These are phyloP conservation scores for Machimus atricapillus DNA, from an alignment of 2,888 invertebrate species.

Conservation along the genomic window DNA sequence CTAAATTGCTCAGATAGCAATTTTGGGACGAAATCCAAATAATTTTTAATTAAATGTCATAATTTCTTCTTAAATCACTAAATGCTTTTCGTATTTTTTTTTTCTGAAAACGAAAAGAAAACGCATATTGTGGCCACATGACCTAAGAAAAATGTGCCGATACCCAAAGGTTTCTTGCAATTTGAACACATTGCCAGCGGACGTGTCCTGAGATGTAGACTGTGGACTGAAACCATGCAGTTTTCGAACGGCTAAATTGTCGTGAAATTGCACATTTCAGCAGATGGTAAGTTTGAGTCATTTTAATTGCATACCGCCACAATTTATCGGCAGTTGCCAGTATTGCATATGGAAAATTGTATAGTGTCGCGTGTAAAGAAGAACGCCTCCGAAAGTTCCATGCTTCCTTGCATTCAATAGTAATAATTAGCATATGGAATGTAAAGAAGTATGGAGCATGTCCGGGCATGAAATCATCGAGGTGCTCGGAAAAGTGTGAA, in stretches of 20 bases:
- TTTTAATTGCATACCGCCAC: not conserved
- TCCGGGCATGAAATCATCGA: slow-evolving; percentile 54
- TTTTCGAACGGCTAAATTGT: not conserved
- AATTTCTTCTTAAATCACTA: not conserved
- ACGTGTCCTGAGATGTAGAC: not conserved
- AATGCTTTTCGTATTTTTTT: not conserved
- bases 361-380: not conserved
- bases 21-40: not conserved
- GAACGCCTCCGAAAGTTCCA: slow-evolving; percentile 61
- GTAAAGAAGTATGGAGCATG: slow-evolving; percentile 65
- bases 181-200: not conserved
- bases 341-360: not conserved
- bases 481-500: not conserved
- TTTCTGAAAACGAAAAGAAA: not conserved
- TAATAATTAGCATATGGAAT: slow-evolving; percentile 63
- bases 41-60: no score
- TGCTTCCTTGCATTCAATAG: slow-evolving; percentile 66
- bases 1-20: no score
- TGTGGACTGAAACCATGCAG: not conserved
- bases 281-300: not conserved
- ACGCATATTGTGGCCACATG: not conserved
- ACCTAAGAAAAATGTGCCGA: not conserved
- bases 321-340: not conserved
- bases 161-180: not conserved
- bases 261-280: not conserved